Evolutionary conservation across 2,797 vertebrate genomes (phyloP).

Genomic region (Oryzias sinensis): DNA sequence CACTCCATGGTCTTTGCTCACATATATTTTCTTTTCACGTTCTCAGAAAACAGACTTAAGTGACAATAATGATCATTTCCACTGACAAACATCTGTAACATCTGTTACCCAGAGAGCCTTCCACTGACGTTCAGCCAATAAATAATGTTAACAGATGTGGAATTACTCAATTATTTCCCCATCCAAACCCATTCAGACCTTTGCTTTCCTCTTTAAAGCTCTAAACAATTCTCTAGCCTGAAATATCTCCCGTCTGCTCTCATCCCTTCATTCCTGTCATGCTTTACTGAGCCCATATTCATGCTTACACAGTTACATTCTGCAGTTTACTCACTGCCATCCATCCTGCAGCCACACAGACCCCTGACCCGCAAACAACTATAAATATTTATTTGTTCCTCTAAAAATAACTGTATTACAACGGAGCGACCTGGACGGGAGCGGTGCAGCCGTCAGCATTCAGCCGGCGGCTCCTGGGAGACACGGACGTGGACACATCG

Average conservation of each 20-base stretch:
- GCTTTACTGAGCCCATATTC: conserved; percentile 42
- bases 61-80: conserved; percentile 63
- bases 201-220: conserved; percentile 18
- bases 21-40: conserved; percentile 32
- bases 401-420: conserved; percentile 78
- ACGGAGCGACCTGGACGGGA: conserved; percentile 63
- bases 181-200: not conserved
- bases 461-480: conserved; percentile 68
- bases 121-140: no score
- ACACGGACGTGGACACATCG: conserved; percentile 67
- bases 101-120: conserved; percentile 38
- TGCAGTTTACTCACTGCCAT: conserved; percentile 45
- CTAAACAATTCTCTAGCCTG: conserved; percentile 17
- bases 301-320: conserved; percentile 52
- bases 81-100: conserved; percentile 55
- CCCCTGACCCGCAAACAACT: conserved; percentile 73
- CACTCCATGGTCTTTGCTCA: conserved; percentile 45
- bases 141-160: no score
- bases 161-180: no score
- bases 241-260: conserved; percentile 27
- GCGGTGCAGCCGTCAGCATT: conserved; percentile 63
- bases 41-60: conserved; percentile 45
- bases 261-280: conserved; percentile 22
- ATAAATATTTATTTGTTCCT: conserved; percentile 79
- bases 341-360: conserved; percentile 50